phyloP scores from a whole-genome alignment of 2,113 vertebrate genomes.

The Alethe diademata region DNA sequence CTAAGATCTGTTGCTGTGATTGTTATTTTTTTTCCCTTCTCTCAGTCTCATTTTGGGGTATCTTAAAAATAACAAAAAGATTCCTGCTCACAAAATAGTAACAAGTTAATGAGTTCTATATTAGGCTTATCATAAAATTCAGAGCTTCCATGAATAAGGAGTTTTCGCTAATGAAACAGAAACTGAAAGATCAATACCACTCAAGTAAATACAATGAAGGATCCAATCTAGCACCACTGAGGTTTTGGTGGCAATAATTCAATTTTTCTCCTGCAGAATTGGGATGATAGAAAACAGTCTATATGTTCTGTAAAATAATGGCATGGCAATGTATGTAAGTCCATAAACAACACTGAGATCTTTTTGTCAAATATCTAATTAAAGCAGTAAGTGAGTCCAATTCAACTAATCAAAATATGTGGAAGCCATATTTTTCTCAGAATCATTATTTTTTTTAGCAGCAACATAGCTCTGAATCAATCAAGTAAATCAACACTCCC shows the following conservation, averaged over 20 bases:
- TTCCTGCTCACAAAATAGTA: slow-evolving; percentile 25
- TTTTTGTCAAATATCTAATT: background rate
- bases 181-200: slow-evolving; percentile 45
- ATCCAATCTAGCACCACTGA: background rate
- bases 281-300: background rate
- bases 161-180: slow-evolving; percentile 53
- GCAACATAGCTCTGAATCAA: background rate
- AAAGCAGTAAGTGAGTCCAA: background rate
- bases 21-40: background rate
- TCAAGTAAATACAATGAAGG: slow-evolving; percentile 36
- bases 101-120: slow-evolving; percentile 10
- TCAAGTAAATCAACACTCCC: background rate
- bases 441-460: background rate
- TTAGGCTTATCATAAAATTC: slow-evolving; percentile 31
- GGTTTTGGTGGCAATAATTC: background rate
- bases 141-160: slow-evolving; percentile 10
- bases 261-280: background rate
- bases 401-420: background rate
- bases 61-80: slow-evolving; percentile 49
- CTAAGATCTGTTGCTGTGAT: slow-evolving; percentile 29
- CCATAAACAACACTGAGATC: background rate
- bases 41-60: background rate
- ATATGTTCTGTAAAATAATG: background rate
- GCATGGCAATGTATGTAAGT: background rate
- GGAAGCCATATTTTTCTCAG: background rate